These are phyloP conservation scores for Altica lythri DNA, from an alignment of 2,888 invertebrate species.

Conservation along the genomic window DNA sequence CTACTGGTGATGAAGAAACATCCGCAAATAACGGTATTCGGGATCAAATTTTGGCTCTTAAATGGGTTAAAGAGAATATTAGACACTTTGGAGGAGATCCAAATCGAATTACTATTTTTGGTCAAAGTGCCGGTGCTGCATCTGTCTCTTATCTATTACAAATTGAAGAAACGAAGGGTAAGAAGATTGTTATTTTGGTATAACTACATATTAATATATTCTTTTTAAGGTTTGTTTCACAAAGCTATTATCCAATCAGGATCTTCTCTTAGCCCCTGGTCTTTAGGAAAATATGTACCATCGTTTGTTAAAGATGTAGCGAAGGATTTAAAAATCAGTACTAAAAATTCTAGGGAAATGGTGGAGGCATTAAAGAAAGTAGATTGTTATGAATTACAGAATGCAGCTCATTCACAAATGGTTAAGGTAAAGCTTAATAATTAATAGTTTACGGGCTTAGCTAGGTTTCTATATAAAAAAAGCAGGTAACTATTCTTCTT, in stretches of 20 bases:
- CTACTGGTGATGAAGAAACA: conserved; percentile 69
- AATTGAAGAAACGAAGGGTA: conserved; percentile 19
- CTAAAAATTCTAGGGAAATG: conserved; percentile 26
- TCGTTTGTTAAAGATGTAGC: conserved; percentile 33
- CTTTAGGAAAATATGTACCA: conserved; percentile 30
- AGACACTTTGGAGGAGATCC: conserved; percentile 72
- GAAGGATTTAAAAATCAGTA: conserved; percentile 25
- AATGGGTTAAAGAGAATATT: conserved; percentile 72
- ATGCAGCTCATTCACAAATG: conserved; percentile 14
- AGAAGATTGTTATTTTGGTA: background rate
- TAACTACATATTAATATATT: background rate
- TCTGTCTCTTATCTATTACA: conserved; percentile 29
- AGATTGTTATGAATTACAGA: conserved; percentile 27
- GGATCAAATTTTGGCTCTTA: conserved; percentile 71
- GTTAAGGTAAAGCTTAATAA: no score
- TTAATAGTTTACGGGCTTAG: no score
- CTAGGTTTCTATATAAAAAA: no score
- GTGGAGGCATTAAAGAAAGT: conserved; percentile 34
- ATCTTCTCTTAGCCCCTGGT: conserved; percentile 43
- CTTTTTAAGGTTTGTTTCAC: conserved; percentile 39
- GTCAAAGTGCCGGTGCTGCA: conserved; percentile 74
- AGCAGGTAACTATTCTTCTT: no score
- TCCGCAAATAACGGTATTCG: conserved; percentile 75
- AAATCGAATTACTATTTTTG: conserved; percentile 67
- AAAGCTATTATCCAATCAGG: conserved; percentile 49